A percentile compares a stretch with the other conserved stretches of the same genome.
phyloP scores from a whole-genome alignment of 2,888 invertebrate genomes.

The Cosmorhoe ocellata region DNA sequence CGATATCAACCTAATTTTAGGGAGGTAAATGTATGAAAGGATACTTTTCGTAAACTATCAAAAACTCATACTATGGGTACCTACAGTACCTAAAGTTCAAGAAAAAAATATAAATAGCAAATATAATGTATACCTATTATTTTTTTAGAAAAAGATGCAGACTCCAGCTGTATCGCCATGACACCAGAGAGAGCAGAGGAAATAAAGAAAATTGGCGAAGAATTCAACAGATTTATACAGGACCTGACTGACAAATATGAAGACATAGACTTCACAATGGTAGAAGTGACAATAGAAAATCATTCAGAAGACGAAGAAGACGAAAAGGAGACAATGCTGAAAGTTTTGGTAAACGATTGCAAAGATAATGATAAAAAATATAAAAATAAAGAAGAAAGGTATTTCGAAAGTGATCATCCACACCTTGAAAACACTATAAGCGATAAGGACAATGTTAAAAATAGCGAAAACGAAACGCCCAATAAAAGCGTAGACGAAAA shows the following conservation, averaged over 20 bases:
- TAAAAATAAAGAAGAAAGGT: neutral
- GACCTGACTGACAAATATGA: conserved; percentile 1
- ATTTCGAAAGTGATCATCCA: neutral
- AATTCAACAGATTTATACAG: conserved; percentile 5
- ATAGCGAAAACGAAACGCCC: no score
- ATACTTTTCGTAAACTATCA: no score
- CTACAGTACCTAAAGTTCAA: no score
- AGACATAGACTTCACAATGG: conserved; percentile 9
- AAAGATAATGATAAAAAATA: neutral
- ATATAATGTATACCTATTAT: no score
- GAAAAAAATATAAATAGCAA: no score
- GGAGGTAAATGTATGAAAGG: no score
- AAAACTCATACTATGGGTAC: no score
- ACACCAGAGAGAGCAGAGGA: neutral
- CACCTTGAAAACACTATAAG: no score
- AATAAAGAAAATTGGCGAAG: conserved; percentile 5
- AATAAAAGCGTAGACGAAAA: no score
- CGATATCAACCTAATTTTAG: no score
- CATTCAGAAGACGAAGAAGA: neutral
- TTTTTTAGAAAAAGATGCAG: conserved; percentile 1
- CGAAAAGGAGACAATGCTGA: conserved; percentile 7
- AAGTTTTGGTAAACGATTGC: conserved; percentile 1
- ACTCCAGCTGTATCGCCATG: conserved; percentile 8
- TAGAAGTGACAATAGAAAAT: conserved; percentile 5
- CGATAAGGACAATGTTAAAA: no score